phyloP scores from a whole-genome alignment of 2,797 vertebrate genomes.

The Sphaeramia orbicularis region DNA sequence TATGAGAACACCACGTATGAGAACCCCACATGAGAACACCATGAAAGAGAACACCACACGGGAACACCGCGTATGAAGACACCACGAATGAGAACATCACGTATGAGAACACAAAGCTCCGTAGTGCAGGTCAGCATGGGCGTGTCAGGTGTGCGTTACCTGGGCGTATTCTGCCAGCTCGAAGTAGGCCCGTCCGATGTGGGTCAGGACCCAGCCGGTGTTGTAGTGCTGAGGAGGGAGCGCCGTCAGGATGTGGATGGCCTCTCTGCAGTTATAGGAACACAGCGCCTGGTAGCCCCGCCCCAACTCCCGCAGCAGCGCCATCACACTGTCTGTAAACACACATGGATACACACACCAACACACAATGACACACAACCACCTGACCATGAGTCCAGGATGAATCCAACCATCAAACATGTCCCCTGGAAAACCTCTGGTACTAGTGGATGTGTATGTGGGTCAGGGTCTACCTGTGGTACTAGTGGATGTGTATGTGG shows the following conservation, averaged over 20 bases:
- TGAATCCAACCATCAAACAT: too few species aligned
- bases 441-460: too few species aligned
- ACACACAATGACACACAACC: neutral
- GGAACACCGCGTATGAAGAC: too few species aligned
- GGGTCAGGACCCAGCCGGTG: constrained; percentile 97
- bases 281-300: constrained; percentile 96
- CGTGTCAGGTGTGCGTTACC: constrained; percentile 77
- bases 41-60: too few species aligned
- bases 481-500: too few species aligned
- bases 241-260: constrained; percentile 93
- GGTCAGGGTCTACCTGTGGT: too few species aligned
- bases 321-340: constrained; percentile 70
- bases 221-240: constrained; percentile 98
- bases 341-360: constrained; percentile 12
- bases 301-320: constrained; percentile 91
- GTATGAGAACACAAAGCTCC: too few species aligned
- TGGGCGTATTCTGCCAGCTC: constrained; percentile 98
- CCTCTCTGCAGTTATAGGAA: constrained; percentile 97
- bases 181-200: constrained; percentile 97
- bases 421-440: too few species aligned
- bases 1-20: too few species aligned
- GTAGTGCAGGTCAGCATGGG: neutral
- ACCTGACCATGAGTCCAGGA: too few species aligned
- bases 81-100: too few species aligned
- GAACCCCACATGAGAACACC: too few species aligned